Percentiles rank a stretch among this genome's conserved stretches.
phyloP scores from a whole-genome alignment of 2,888 invertebrate genomes.

The Melanostoma mellinum region DNA sequence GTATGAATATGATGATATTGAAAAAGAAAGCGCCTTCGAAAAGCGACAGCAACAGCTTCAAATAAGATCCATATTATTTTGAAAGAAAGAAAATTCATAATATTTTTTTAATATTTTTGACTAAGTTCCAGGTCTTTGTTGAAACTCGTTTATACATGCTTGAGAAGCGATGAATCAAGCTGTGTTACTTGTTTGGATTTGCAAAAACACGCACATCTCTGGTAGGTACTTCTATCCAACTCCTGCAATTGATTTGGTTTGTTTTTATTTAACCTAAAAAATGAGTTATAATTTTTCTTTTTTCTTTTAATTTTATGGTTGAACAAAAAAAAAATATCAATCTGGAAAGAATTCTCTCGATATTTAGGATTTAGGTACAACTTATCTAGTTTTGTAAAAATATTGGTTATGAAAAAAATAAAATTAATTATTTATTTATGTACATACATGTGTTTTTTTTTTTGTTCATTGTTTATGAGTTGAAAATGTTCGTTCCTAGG shows the following conservation, averaged over 20 bases:
- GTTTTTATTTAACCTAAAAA: constrained; percentile 22
- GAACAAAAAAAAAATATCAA: constrained; percentile 16
- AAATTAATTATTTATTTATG: constrained; percentile 37
- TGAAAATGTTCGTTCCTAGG: too few relatives aligned
- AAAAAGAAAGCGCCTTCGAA: background rate
- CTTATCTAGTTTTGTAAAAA: constrained; percentile 60
- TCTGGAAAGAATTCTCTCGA: constrained; percentile 70
- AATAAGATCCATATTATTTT: constrained; percentile 12
- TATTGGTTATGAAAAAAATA: constrained; percentile 32
- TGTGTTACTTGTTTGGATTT: constrained; percentile 61
- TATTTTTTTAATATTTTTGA: constrained; percentile 67
- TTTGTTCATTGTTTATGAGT: background rate
- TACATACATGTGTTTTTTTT: background rate
- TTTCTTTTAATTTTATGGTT: constrained; percentile 39
- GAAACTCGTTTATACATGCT: constrained; percentile 62
- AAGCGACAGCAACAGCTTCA: constrained; percentile 21
- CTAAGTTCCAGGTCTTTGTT: constrained; percentile 66
- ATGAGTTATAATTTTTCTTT: constrained; percentile 26
- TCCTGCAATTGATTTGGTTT: constrained; percentile 55
- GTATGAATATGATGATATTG: background rate
- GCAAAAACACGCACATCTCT: constrained; percentile 40
- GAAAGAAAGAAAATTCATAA: constrained; percentile 23
- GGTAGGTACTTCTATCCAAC: constrained; percentile 71
- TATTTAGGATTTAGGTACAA: constrained; percentile 57
- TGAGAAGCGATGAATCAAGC: constrained; percentile 66